Evolutionary conservation across 2,113 vertebrate species (phyloP).

Genomic region (Crotalus horridus): DNA sequence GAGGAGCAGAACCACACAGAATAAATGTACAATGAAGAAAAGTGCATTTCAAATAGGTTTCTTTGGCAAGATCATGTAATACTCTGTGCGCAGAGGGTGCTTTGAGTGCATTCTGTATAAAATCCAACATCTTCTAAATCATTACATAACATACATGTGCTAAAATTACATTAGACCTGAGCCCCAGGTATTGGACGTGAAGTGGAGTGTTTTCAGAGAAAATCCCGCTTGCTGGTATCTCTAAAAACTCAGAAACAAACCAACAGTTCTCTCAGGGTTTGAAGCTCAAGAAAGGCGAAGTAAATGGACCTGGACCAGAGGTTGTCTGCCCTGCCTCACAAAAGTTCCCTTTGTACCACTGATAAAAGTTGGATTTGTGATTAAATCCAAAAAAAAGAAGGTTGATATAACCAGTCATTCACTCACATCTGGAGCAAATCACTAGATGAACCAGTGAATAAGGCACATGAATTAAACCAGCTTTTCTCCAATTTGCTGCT

Average conservation of each 20-base stretch:
- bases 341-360: slow-evolving; percentile 26
- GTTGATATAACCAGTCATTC: slow-evolving; percentile 38
- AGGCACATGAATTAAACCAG: not conserved
- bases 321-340: not conserved
- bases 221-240: not conserved
- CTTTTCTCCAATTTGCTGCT: not conserved
- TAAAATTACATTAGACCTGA: slow-evolving; percentile 34
- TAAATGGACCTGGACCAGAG: not conserved
- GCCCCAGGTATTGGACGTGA: slow-evolving; percentile 44
- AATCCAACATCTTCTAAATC: slow-evolving; percentile 61
- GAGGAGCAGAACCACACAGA: slow-evolving; percentile 27
- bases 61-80: slow-evolving; percentile 77
- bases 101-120: slow-evolving; percentile 41
- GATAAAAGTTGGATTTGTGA: not conserved
- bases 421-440: not conserved
- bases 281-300: not conserved
- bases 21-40: slow-evolving; percentile 62
- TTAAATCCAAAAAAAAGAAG: not conserved
- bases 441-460: not conserved
- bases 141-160: slow-evolving; percentile 53
- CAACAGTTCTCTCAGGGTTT: slow-evolving; percentile 9
- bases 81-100: slow-evolving; percentile 55
- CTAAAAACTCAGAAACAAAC: not conserved
- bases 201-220: not conserved
- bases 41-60: slow-evolving; percentile 73